Conservation (phyloP, 2,888 invertebrate species). For the Falcaria lacertinaria region DNA sequence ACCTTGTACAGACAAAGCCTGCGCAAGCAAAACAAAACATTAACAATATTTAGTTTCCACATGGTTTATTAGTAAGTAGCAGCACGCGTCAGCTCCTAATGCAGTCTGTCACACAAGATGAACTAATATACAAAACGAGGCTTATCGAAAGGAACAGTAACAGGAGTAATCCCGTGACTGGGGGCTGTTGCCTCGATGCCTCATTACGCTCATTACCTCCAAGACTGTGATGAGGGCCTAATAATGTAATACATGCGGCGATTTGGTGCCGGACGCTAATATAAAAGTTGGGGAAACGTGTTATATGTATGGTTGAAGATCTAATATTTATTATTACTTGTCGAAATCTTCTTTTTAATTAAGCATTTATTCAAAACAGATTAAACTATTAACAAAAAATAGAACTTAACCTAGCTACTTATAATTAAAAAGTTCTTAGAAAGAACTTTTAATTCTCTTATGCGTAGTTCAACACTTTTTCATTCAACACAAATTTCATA, state of each 20-base stretch:
- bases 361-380: too few relatives aligned
- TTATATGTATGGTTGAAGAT: background rate
- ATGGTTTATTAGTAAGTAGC: background rate
- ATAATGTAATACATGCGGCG: slow-evolving; percentile 19
- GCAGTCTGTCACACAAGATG: slow-evolving; percentile 19
- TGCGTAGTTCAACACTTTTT: too few relatives aligned
- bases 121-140: slow-evolving; percentile 45
- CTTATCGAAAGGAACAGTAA: slow-evolving; percentile 49
- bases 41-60: background rate
- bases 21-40: background rate
- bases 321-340: too few relatives aligned
- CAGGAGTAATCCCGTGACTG: slow-evolving; percentile 46
- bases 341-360: too few relatives aligned
- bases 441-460: too few relatives aligned
- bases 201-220: slow-evolving; percentile 41
- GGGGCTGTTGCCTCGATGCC: slow-evolving; percentile 37
- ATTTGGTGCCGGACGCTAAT: background rate
- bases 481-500: too few relatives aligned
- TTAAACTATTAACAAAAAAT: too few relatives aligned
- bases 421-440: too few relatives aligned
- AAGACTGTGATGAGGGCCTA: slow-evolving; percentile 31
- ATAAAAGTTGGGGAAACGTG: background rate
- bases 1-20: slow-evolving; percentile 6
- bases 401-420: too few relatives aligned
- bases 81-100: background rate